phyloP scores from a whole-genome alignment of 1,140 invertebrate genomes.

The Matsumurasca onukii region DNA sequence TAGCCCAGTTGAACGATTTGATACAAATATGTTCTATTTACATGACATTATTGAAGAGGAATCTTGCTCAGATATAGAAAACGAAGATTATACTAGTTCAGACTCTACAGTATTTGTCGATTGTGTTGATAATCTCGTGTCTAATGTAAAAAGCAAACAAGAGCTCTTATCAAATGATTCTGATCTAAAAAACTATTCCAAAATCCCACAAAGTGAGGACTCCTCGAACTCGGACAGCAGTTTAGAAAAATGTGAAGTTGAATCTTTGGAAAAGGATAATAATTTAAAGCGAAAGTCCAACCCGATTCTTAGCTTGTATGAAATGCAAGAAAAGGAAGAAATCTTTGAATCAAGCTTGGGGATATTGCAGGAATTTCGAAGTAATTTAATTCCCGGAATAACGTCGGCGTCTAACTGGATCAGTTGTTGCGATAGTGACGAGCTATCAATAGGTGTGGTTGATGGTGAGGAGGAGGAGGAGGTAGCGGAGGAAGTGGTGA shows the following conservation, averaged over 20 bases:
- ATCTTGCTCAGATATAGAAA: conserved; percentile 18
- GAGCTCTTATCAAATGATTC: not conserved
- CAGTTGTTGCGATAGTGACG: conserved; percentile 27
- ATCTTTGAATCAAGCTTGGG: conserved; percentile 11
- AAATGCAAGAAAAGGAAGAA: conserved; percentile 17
- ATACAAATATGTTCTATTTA: not conserved
- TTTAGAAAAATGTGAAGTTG: conserved; percentile 8
- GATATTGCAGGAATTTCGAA: conserved; percentile 11
- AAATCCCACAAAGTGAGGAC: conserved; percentile 10
- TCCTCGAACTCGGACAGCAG: conserved; percentile 15
- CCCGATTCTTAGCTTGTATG: not conserved
- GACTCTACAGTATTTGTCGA: not conserved
- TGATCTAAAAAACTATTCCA: not conserved
- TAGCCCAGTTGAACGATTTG: no score
- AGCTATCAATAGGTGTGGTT: conserved; percentile 13
- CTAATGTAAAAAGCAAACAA: not conserved
- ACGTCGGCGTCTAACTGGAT: conserved; percentile 23
- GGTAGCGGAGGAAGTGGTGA: not conserved
- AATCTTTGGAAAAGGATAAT: conserved; percentile 9
- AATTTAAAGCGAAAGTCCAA: conserved; percentile 15
- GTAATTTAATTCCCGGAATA: conserved; percentile 27
- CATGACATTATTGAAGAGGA: conserved; percentile 14
- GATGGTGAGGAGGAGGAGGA: not conserved
- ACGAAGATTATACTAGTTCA: conserved; percentile 9
- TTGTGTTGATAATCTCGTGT: not conserved